A percentile compares a stretch with the other conserved stretches of the same genome.
phyloP scores from a whole-genome alignment of 2,113 vertebrate genomes.

The Otis tarda region DNA sequence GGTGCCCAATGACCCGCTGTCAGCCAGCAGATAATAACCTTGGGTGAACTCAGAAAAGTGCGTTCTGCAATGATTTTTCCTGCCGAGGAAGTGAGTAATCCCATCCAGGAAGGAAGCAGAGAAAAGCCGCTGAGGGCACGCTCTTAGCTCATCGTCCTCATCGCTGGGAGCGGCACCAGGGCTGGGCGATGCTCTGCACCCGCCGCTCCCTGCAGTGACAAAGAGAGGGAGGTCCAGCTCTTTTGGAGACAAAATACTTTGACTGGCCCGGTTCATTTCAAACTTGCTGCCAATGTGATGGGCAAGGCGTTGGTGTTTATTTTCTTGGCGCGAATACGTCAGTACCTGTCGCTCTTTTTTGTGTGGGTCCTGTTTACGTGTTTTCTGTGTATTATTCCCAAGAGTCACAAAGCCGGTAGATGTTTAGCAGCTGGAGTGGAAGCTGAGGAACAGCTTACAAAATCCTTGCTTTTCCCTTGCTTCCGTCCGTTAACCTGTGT shows the following conservation, averaged over 20 bases:
- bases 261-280: rapidly evolving
- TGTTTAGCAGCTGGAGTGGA: not conserved
- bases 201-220: not conserved
- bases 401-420: not conserved
- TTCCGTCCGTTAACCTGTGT: not conserved
- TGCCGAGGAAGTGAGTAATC: slow-evolving; percentile 54
- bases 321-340: rapidly evolving
- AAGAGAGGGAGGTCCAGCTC: not conserved
- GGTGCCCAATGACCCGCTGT: not conserved
- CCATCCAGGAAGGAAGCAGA: slow-evolving; percentile 42
- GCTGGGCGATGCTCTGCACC: not conserved
- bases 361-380: not conserved
- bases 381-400: not conserved
- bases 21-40: not conserved
- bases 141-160: not conserved
- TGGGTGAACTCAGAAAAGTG: not conserved
- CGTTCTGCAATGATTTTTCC: not conserved
- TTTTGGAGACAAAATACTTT: not conserved
- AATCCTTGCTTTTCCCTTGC: not conserved
- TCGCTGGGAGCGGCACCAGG: rapidly evolving
- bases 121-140: not conserved
- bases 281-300: rapidly evolving
- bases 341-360: not conserved
- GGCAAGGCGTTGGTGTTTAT: not conserved
- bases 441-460: not conserved